Evolutionary conservation across 2,797 vertebrate species (phyloP), one percentile per base, ranked within the genome.

Genomic region (Enteromius argenteus): DNA sequence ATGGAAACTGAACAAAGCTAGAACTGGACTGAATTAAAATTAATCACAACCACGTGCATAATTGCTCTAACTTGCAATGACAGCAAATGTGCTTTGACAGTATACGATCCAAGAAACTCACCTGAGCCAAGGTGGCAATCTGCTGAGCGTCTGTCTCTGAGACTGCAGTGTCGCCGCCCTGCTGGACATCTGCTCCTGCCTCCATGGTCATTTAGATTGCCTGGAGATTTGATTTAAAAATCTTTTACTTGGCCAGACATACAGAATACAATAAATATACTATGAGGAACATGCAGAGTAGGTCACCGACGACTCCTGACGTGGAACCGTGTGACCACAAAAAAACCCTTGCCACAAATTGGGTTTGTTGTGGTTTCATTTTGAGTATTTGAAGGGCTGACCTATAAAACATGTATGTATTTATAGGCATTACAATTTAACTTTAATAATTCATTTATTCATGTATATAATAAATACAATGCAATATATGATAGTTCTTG

Each of bases 171-270:
- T 99, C 97, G 91, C 97, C 97, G 94, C 97, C 96, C 94, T 97
- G 97, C 94, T 99, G 98, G 92, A 95, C 96, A 93, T 99, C 98
- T 95, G 97, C 95, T 94, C 96, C 97, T 94, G 96, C 97, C 95
- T 99, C 98, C 98, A 99, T 99, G 95, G 96, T 99, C 97, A 98
- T 98, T 96, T 96, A 97, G 96, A 97, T 94, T 96, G 94, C 97
- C 97, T 94, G 86, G 80, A 78, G 74, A 69, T 73, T 53, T 35
- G 32, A 19, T 73, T 69, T 21, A 62, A 49, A 64, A 75, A 67
- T 69, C 23, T 6, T 49, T 72, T 21, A 80, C 15, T 71, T 66
- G 60, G 32, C 23, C 75, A 32, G 27, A 71, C 42, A 32, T 30
- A 32, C n/a, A 39, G 42, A 1, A 27, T 49, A 44, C 17, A 21